phyloP scores from a whole-genome alignment of 2,797 vertebrate genomes.

The Salmo trutta region DNA sequence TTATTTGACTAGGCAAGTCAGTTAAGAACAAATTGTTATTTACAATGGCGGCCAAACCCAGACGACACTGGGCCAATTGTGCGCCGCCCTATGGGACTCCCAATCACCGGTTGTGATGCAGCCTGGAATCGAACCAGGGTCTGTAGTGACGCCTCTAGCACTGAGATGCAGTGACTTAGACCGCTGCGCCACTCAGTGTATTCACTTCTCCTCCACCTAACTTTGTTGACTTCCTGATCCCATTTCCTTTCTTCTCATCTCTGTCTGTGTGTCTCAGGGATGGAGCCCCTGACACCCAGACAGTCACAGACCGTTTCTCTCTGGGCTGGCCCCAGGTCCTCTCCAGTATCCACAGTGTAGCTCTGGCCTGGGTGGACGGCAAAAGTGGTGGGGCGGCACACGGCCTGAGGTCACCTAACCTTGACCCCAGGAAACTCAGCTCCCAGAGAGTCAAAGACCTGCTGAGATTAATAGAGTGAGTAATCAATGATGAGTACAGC shows the following conservation, averaged over 20 bases:
- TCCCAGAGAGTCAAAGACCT: slow-evolving; percentile 59
- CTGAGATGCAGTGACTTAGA: too few species aligned
- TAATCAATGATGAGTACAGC: slow-evolving; percentile 5
- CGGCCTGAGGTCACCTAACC: slow-evolving; percentile 49
- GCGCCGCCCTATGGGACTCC: too few species aligned
- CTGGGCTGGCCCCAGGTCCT: slow-evolving; percentile 64
- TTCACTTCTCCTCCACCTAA: too few species aligned
- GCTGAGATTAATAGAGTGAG: slow-evolving; percentile 56
- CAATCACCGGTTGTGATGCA: too few species aligned
- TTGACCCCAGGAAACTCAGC: slow-evolving; percentile 48
- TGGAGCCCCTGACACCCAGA: slow-evolving; percentile 52
- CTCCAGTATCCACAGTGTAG: slow-evolving; percentile 53
- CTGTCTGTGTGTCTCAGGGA: slow-evolving; percentile 41
- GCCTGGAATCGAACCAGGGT: too few species aligned
- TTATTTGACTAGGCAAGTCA: too few species aligned
- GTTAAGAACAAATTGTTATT: too few species aligned
- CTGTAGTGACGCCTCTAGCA: too few species aligned
- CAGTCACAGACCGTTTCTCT: slow-evolving; percentile 62
- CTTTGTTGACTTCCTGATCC: too few species aligned
- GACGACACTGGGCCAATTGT: too few species aligned
- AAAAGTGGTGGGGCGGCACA: slow-evolving; percentile 43
- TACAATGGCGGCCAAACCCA: too few species aligned
- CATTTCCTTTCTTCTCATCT: neutral
- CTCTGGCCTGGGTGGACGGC: slow-evolving; percentile 60
- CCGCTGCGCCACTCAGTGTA: too few species aligned